Percentiles rank a stretch among this genome's conserved stretches.
These are phyloP conservation scores for Prionchulus punctatus DNA, from an alignment of 2,888 invertebrate genomes.

Conservation along the genomic window DNA sequence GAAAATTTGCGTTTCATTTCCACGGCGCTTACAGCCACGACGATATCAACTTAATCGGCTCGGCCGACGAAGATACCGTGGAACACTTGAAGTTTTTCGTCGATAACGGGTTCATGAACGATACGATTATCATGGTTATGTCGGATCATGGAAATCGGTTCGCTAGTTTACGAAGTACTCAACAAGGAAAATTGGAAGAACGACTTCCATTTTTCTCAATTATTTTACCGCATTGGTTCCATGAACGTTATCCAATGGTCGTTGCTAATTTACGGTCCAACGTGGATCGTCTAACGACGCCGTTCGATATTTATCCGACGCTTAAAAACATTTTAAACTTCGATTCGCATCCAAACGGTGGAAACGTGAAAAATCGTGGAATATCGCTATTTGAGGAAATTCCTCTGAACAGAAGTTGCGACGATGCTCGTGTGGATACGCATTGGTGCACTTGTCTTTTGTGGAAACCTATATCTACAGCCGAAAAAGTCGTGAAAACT, in stretches of 20 bases:
- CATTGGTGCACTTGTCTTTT: constrained; percentile 66
- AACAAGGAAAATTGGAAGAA: constrained; percentile 81
- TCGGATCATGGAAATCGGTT: constrained; percentile 83
- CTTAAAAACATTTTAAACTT: constrained; percentile 45
- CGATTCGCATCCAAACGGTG: constrained; percentile 16
- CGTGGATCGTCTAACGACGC: constrained; percentile 52
- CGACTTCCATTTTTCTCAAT: constrained; percentile 70
- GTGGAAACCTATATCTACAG: not conserved
- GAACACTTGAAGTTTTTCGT: constrained; percentile 14
- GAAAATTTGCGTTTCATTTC: constrained; percentile 67
- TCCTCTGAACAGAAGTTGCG: constrained; percentile 54
- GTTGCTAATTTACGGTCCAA: constrained; percentile 47
- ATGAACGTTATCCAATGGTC: constrained; percentile 44
- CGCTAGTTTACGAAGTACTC: constrained; percentile 58
- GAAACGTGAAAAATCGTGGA: not conserved
- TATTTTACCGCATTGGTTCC: constrained; percentile 54
- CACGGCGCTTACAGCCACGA: constrained; percentile 72
- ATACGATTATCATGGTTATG: constrained; percentile 70
- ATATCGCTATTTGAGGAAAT: constrained; percentile 58
- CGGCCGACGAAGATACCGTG: not conserved
- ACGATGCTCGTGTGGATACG: constrained; percentile 55
- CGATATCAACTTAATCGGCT: constrained; percentile 56
- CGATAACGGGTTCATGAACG: constrained; percentile 48
- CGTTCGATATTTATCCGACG: constrained; percentile 72
- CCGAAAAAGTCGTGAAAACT: not conserved